These are phyloP conservation scores for Cisticola juncidis DNA, from an alignment of 2,113 vertebrate genomes.

Conservation along the genomic window DNA sequence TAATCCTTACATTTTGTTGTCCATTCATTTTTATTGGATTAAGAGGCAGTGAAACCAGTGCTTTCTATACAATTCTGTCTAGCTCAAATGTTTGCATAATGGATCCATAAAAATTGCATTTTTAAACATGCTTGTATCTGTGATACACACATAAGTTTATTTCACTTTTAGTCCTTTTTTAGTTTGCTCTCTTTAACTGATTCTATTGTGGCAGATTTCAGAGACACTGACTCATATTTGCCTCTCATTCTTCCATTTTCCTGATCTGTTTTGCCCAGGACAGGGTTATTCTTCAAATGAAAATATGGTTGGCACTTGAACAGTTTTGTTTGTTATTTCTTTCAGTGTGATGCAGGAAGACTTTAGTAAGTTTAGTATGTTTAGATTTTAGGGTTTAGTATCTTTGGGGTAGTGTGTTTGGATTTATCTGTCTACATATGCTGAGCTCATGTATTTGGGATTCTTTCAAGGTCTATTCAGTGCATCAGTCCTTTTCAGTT, in stretches of 20 bases:
- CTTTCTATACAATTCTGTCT: background rate
- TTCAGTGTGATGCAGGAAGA: background rate
- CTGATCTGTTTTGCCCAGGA: background rate
- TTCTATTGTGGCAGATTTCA: background rate
- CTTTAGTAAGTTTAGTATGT: background rate
- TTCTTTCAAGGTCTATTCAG: background rate
- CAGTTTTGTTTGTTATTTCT: background rate
- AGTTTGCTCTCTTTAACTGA: background rate
- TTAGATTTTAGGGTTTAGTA: background rate
- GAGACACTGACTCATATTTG: background rate
- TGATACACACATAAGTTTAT: background rate
- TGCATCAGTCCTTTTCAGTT: background rate
- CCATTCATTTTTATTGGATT: background rate
- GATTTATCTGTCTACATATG: background rate
- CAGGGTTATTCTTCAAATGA: background rate
- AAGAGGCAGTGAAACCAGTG: background rate
- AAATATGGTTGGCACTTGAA: background rate
- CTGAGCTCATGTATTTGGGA: background rate
- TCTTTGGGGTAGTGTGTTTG: background rate
- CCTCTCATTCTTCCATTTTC: background rate
- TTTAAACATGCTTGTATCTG: fast-evolving
- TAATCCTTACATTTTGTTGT: background rate
- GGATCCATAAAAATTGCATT: background rate
- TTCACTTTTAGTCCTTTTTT: background rate
- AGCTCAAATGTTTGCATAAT: background rate